These are phyloP conservation scores for Micropterix aruncella DNA, from an alignment of 2,888 invertebrate species.

Conservation along the genomic window DNA sequence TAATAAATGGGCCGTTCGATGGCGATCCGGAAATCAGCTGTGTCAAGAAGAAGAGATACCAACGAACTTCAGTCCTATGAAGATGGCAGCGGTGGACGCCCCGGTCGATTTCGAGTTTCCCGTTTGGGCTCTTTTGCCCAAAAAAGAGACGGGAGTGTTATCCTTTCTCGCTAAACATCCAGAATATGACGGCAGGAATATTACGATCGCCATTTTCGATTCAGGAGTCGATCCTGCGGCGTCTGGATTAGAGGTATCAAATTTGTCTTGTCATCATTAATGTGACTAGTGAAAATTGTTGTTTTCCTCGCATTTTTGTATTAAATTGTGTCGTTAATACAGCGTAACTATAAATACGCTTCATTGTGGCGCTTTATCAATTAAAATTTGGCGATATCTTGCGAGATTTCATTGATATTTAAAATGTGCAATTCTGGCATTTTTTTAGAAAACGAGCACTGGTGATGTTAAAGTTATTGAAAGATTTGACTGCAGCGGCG, in stretches of 20 bases:
- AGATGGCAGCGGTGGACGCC: conserved; percentile 22
- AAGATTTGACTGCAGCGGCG: conserved; percentile 89
- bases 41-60: too few relatives aligned
- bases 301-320: too few relatives aligned
- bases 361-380: too few relatives aligned
- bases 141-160: conserved; percentile 85
- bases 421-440: conserved; percentile 9
- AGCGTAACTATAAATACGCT: too few relatives aligned
- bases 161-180: conserved; percentile 82
- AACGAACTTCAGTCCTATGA: too few relatives aligned
- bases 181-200: conserved; percentile 80
- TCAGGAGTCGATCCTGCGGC: conserved; percentile 97
- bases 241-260: conserved; percentile 75
- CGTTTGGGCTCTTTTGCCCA: conserved; percentile 75
- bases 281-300: background rate
- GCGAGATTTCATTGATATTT: conserved; percentile 15
- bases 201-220: conserved; percentile 91
- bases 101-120: conserved; percentile 60
- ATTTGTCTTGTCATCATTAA: conserved; percentile 30
- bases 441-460: conserved; percentile 63
- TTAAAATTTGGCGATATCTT: too few relatives aligned
- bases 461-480: conserved; percentile 90
- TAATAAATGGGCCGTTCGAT: too few relatives aligned
- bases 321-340: too few relatives aligned
- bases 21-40: too few relatives aligned